These are phyloP conservation scores for Sinelater perroti DNA, from an alignment of 2,888 invertebrate species.

Conservation along the genomic window DNA sequence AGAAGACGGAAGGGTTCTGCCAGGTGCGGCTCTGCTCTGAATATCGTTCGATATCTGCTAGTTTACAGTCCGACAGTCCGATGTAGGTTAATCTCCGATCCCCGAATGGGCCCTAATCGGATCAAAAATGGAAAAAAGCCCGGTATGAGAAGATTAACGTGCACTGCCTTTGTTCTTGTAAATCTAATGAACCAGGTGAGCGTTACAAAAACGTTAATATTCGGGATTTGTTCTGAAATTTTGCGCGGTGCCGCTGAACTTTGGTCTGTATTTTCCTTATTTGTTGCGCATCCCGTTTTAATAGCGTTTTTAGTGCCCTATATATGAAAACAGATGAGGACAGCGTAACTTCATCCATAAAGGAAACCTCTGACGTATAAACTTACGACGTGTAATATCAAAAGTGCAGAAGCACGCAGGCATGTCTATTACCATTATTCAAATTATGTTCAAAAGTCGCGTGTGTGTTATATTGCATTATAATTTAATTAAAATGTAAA, in stretches of 20 bases:
- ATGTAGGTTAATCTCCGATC: no score
- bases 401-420: background rate
- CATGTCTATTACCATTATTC: background rate
- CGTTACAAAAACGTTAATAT: no score
- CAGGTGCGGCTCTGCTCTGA: conserved; percentile 17
- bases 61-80: no score
- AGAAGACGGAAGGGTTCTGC: conserved; percentile 13
- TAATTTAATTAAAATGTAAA: background rate
- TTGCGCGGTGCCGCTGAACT: background rate
- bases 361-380: conserved; percentile 1
- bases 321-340: conserved; percentile 8
- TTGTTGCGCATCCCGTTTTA: background rate
- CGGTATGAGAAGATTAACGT: no score
- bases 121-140: no score
- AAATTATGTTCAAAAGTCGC: background rate
- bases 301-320: conserved; percentile 3
- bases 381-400: no score
- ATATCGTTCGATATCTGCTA: conserved; percentile 7
- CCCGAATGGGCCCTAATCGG: background rate
- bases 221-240: background rate
- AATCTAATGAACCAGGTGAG: no score
- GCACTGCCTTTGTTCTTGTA: no score
- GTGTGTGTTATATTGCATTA: no score
- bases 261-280: conserved; percentile 1
- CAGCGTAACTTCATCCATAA: conserved; percentile 6